Percentiles rank a stretch among this genome's conserved stretches.
Conservation (phyloP, 1,140 invertebrate species). For the Rhynchophorus ferrugineus region DNA sequence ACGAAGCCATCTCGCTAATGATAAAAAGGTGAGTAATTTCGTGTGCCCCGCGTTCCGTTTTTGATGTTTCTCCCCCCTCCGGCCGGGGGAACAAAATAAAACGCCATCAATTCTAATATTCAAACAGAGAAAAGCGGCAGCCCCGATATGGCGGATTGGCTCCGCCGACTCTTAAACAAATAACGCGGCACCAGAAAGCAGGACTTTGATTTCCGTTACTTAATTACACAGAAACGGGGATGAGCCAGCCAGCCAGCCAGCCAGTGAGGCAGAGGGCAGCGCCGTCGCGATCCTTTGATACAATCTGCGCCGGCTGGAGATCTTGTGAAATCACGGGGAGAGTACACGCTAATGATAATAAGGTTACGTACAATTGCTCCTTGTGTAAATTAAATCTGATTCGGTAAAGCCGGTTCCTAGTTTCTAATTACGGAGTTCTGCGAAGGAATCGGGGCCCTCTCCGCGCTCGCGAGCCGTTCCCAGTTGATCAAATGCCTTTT, state of each 20-base stretch:
- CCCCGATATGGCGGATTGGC: slow-evolving; percentile 25
- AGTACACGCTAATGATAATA: slow-evolving; percentile 36
- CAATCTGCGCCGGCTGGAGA: slow-evolving; percentile 21
- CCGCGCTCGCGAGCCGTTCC: no score
- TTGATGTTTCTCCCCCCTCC: background rate
- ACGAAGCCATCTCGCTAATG: slow-evolving; percentile 6
- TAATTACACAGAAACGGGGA: slow-evolving; percentile 36
- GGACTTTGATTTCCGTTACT: slow-evolving; percentile 40
- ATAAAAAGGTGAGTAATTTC: slow-evolving; percentile 14
- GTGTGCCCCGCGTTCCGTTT: background rate
- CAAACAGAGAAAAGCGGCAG: slow-evolving; percentile 20
- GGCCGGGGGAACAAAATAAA: slow-evolving; percentile 8
- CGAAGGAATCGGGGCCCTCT: background rate
- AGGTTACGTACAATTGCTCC: slow-evolving; percentile 39
- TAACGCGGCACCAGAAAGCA: slow-evolving; percentile 35
- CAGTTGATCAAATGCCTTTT: no score
- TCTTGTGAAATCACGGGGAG: slow-evolving; percentile 23
- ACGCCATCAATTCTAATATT: slow-evolving; percentile 23
- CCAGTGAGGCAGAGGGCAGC: slow-evolving; percentile 26
- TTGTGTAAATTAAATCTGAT: slow-evolving; percentile 32
- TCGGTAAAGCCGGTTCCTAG: slow-evolving; percentile 11
- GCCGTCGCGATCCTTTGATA: slow-evolving; percentile 31
- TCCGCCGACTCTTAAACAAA: slow-evolving; percentile 31
- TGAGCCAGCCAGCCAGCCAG: background rate
- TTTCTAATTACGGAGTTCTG: slow-evolving; percentile 7